Conservation (phyloP, 2,797 vertebrate genomes). For the Cyprinella venusta region DNA sequence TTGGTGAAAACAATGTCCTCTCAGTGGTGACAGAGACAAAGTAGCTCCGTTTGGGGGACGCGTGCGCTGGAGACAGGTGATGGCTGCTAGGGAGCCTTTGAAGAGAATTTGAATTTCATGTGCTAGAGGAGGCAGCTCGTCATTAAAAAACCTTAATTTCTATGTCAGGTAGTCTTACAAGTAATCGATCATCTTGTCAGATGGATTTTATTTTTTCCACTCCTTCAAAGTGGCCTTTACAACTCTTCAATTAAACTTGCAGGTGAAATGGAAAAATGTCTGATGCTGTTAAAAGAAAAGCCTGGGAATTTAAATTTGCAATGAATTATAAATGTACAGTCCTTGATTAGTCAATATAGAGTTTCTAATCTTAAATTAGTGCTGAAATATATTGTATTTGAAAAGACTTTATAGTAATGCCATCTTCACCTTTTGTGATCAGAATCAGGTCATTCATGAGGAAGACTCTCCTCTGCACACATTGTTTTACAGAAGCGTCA, state of each 20-base stretch:
- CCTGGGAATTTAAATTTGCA: constrained; percentile 43
- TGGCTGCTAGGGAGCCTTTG: constrained; percentile 89
- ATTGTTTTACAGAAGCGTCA: constrained; percentile 15
- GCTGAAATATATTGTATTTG: constrained; percentile 1
- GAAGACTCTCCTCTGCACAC: constrained; percentile 3
- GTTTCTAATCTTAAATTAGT: background rate
- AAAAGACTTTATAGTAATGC: background rate
- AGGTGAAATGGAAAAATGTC: constrained; percentile 70
- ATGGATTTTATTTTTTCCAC: constrained; percentile 82
- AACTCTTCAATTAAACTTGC: constrained; percentile 79
- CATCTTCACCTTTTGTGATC: background rate
- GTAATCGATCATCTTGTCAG: constrained; percentile 97
- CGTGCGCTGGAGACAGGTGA: constrained; percentile 90
- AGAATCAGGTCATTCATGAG: constrained; percentile 21
- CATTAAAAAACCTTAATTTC: constrained; percentile 98
- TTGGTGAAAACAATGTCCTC: constrained; percentile 97
- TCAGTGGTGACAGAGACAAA: constrained; percentile 96
- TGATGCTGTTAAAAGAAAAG: constrained; percentile 62
- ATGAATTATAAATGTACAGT: constrained; percentile 52
- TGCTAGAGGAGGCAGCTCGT: constrained; percentile 92
- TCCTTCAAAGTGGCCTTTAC: constrained; percentile 81
- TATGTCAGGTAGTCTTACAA: constrained; percentile 95
- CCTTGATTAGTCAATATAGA: constrained; percentile 38
- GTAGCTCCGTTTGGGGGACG: constrained; percentile 91
- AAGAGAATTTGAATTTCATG: constrained; percentile 96